Evolutionary conservation across 2,888 invertebrate species (phyloP), one percentile per base, ranked within the genome.

Genomic region (Eupithecia inturbata): DNA sequence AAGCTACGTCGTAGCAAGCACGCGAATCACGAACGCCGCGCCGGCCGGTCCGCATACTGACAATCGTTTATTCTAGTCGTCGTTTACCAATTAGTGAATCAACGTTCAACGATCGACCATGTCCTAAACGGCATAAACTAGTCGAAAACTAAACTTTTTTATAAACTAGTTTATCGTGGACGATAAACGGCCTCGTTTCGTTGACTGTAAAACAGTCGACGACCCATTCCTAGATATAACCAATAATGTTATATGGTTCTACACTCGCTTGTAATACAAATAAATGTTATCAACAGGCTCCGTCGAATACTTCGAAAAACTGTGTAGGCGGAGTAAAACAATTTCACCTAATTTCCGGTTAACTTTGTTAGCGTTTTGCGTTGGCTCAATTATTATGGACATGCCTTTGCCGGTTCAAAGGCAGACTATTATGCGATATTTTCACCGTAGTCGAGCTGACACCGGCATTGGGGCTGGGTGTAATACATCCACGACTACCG

Each of bases 401-500:
- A 83, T 80, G 85, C 82, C 86, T 80, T 86, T 80, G 80, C 75
- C 70, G 78, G 82, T 82, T 83, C 84, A 82, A 82, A 84, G 85
- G 85, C 62, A 72, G 57, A 87, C 85, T 90, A 87, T 87, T 86
- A 88, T 88, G 83, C 82, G 83, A 82, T 84, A 82, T 84, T 87
- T 82, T 83, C 84, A 83, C 85, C 81, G 87, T 88, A 89, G 89
- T 88, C 85, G 84, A 83, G 84, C 85, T 84, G 87, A 86, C 85
- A 81, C 83, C 85, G 86, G 75, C 84, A 87, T 80, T 82, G 80
- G 85, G 85, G 82, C 79, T 80, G 81, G 82, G 73, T 82, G 82
- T 80, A 80, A 77, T 75, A 80, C 82, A 82, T 79, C 78, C 79
- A 74, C 80, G 76, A 72, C 45, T 57, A 36, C 70, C 74, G 73